These are phyloP conservation scores for Cancer borealis DNA, from an alignment of 2,888 invertebrate genomes.

Conservation along the genomic window DNA sequence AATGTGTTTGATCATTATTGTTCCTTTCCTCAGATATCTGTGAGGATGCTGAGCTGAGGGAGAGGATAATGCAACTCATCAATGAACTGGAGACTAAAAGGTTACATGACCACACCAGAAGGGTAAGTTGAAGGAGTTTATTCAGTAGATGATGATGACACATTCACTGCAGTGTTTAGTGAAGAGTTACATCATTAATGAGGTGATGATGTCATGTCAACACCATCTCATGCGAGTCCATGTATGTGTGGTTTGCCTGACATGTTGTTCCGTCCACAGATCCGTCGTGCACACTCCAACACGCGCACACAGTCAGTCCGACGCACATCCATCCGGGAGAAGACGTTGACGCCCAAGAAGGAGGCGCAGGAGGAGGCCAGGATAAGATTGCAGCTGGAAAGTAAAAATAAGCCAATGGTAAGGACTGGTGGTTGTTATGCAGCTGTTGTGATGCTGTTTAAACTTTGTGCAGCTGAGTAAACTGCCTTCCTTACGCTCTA, in stretches of 20 bases:
- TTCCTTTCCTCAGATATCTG: constrained; percentile 88
- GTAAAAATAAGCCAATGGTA: constrained; percentile 71
- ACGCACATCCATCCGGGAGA: constrained; percentile 94
- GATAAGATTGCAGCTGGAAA: constrained; percentile 81
- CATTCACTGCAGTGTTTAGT: not conserved
- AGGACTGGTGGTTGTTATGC: not conserved
- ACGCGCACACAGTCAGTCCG: constrained; percentile 91
- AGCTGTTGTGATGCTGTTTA: not conserved
- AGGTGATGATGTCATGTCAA: too few species aligned
- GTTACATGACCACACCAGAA: constrained; percentile 83
- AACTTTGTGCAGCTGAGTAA: not conserved
- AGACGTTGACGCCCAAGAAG: constrained; percentile 94
- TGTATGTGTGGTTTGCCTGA: not conserved
- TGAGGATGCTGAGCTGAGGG: constrained; percentile 96
- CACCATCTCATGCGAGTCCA: too few species aligned
- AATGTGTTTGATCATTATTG: not conserved
- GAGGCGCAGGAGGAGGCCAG: constrained; percentile 96
- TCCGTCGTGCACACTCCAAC: constrained; percentile 88
- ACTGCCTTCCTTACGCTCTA: not conserved
- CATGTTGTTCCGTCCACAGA: constrained; percentile 78
- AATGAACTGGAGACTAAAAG: constrained; percentile 92
- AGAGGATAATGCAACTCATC: constrained; percentile 91
- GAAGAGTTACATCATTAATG: too few species aligned
- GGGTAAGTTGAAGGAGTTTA: constrained; percentile 80
- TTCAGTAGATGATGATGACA: not conserved